Base-by-base conservation (phyloP, 2,113 vertebrate genomes). In the Sebastes fasciatus region DNA sequence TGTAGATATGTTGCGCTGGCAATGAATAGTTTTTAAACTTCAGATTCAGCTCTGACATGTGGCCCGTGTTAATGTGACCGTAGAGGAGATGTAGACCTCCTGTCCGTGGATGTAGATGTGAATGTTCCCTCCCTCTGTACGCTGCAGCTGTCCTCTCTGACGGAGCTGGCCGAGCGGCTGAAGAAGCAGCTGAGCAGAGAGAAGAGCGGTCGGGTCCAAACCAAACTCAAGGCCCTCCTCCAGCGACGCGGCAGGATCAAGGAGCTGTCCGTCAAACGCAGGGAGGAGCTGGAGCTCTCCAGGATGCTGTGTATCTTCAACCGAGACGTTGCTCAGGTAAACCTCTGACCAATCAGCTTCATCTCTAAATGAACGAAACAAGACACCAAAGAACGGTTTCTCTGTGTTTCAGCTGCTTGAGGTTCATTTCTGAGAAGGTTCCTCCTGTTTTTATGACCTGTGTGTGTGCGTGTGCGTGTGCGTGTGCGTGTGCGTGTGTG, bases 301-400 rank as follows among this genome's bases (percentile, higher is more conserved):
- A 93, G 95, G 77, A 91, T 94, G 73, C 62, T 96, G 40, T 93
- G 94, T 6, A 73, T 94, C 84, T 98, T 97, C 91, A 92, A 90
- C 87, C 90, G 95, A 46, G 95, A 96, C 1, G 75, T 94, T 1
- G 76, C 90, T 6, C 96, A 97, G 97, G 98, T 98, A 92, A 70
- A 26, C 26, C 26, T 26, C 9, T 1, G 10, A 17, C 86, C 4
- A 12, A 12, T n/a, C 26, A 48, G 12, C 26, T 26, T 26, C 26
- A 26, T 26, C 26, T 26, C 26, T 26, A 26, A 26, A 26, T 26
- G 26, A 26, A 26, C 26, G 26, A 26, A 26, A 26, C 26, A 26
- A 26, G 26, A 26, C 26, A 26, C 26, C 26, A 26, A 26, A 26
- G 26, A 26, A 26, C 26, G 26, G 26, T 26, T 26, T 26, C 26